Percentiles rank a stretch among this genome's conserved stretches.
phyloP scores from a whole-genome alignment of 2,113 vertebrate genomes.

The Xyliphius kryptos region DNA sequence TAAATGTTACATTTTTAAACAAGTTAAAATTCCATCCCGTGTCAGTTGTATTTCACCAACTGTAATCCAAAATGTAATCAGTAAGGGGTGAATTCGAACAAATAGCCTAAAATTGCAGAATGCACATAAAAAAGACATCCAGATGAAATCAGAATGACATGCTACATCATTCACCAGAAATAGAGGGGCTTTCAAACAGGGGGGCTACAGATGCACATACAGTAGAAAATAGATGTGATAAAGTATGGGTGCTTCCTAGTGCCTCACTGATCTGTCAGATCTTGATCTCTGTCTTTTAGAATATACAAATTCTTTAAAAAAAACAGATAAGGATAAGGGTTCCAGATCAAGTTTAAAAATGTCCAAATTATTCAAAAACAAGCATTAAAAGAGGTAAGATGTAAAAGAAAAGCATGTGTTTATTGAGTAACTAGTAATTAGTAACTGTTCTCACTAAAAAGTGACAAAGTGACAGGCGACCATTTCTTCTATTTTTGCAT shows the following conservation, averaged over 20 bases:
- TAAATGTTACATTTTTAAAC: neutral
- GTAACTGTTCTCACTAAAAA: neutral
- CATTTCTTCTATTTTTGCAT: too few relatives aligned
- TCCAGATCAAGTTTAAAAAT: neutral
- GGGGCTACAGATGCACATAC: slow-evolving; percentile 39
- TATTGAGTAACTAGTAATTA: neutral
- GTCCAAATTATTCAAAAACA: neutral
- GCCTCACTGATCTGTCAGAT: slow-evolving; percentile 1
- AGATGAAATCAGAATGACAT: slow-evolving; percentile 21
- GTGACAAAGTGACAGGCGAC: neutral
- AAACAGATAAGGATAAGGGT: neutral
- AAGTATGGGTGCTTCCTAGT: slow-evolving; percentile 6
- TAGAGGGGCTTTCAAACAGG: slow-evolving; percentile 7
- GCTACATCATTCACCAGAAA: slow-evolving; percentile 19
- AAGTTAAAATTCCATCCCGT: neutral
- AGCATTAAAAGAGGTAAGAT: neutral
- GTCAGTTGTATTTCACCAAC: slow-evolving; percentile 14
- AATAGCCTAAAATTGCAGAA: slow-evolving; percentile 13
- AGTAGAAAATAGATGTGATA: slow-evolving; percentile 24
- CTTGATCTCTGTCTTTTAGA: neutral
- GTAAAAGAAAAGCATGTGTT: neutral
- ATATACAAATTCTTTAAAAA: neutral
- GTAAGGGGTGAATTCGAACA: slow-evolving; percentile 4
- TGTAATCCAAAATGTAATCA: slow-evolving; percentile 20
- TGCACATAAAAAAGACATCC: slow-evolving; percentile 19